Evolutionary conservation across 1,140 invertebrate species (phyloP).

Genomic region (Rhopalosiphum padi): DNA sequence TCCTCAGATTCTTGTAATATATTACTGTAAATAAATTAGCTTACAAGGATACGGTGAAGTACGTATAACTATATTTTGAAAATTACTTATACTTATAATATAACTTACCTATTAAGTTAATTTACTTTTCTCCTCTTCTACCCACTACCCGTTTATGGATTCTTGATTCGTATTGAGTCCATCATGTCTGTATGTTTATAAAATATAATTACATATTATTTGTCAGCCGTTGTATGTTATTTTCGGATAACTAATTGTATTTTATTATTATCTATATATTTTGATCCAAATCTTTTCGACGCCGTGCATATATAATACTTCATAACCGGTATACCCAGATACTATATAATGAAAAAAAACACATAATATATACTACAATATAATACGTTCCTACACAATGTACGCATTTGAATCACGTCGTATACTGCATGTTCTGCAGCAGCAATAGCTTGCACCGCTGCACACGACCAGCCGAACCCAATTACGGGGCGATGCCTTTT

Average conservation of each 20-base stretch:
- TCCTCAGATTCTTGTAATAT: neutral
- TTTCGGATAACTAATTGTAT: neutral
- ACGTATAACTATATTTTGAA: no score
- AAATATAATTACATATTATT: neutral
- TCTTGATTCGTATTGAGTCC: no score
- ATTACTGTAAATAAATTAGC: no score
- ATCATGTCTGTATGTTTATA: no score
- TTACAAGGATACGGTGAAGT: no score
- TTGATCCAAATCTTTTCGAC: neutral
- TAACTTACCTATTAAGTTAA: no score
- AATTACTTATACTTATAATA: no score
- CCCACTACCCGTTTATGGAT: no score
- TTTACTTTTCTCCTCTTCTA: neutral
- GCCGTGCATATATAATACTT: neutral
- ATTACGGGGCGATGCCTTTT: constrained; percentile 40
- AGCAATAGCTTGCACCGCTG: neutral
- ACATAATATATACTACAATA: neutral
- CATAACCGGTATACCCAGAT: neutral
- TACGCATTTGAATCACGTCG: constrained; percentile 12
- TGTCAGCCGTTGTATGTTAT: neutral
- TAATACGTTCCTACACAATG: neutral
- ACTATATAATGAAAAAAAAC: neutral
- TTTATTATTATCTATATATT: neutral
- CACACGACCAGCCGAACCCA: constrained; percentile 20
- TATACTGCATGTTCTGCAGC: neutral